phyloP scores from a whole-genome alignment of 2,797 vertebrate genomes.

The Cynopterus sphinx region DNA sequence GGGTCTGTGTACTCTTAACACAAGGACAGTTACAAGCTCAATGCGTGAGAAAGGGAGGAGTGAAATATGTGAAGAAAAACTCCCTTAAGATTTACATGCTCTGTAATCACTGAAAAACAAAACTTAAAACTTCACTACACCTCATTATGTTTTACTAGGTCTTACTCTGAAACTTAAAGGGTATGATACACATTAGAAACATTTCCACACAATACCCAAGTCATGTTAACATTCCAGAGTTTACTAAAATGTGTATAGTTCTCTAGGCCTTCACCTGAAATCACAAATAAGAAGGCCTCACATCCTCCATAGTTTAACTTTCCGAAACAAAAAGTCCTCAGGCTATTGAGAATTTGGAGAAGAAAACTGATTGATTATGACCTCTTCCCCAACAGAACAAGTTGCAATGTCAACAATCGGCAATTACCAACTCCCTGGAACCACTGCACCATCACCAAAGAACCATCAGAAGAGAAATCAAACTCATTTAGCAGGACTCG shows the following conservation, averaged over 20 bases:
- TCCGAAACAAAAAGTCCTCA: constrained; percentile 42
- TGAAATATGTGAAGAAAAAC: background rate
- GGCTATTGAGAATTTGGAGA: constrained; percentile 28
- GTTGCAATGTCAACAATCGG: background rate
- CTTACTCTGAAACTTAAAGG: constrained; percentile 50
- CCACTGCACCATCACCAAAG: background rate
- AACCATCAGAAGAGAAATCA: background rate
- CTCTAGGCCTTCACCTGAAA: constrained; percentile 43
- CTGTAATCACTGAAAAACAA: background rate
- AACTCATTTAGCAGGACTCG: background rate
- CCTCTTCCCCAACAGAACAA: background rate
- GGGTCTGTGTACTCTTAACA: background rate
- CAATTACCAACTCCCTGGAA: background rate
- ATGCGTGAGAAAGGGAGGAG: background rate
- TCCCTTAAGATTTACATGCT: background rate
- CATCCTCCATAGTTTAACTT: constrained; percentile 14
- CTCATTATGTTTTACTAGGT: background rate
- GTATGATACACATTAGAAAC: background rate
- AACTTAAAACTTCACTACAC: background rate
- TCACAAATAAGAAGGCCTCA: constrained; percentile 42
- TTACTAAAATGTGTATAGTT: background rate
- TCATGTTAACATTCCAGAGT: constrained; percentile 45
- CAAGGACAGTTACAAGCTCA: background rate
- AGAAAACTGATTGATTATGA: background rate
- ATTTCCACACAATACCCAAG: background rate